Evolutionary conservation across 2,113 vertebrate species (phyloP).

Genomic region (Origma solitaria): DNA sequence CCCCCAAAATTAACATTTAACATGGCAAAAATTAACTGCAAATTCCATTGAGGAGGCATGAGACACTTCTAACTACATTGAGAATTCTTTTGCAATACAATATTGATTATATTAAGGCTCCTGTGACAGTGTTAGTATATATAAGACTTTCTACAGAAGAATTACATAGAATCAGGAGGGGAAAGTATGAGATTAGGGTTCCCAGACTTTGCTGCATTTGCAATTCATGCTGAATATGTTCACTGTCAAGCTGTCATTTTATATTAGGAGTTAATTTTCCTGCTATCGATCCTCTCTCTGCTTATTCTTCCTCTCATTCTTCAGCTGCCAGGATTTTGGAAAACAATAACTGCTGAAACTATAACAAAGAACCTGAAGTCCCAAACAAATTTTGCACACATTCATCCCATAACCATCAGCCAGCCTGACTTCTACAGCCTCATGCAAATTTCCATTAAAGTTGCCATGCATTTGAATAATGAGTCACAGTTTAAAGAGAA

Average conservation of each 20-base stretch:
- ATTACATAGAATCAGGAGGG: background rate
- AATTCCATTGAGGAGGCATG: background rate
- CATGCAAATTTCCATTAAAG: background rate
- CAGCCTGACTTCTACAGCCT: background rate
- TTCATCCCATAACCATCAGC: background rate
- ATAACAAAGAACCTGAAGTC: background rate
- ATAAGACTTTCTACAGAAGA: background rate
- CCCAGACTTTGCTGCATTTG: background rate
- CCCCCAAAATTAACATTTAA: background rate
- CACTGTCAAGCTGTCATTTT: constrained; percentile 35
- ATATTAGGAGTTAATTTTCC: constrained; percentile 37
- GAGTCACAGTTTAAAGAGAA: background rate
- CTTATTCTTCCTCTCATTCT: constrained; percentile 12
- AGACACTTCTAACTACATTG: background rate
- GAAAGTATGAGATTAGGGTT: background rate
- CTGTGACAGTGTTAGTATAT: background rate
- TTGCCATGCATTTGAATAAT: background rate
- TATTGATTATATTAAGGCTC: background rate
- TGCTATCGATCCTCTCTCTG: constrained; percentile 16
- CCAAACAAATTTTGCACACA: background rate
- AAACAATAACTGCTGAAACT: background rate
- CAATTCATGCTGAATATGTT: background rate
- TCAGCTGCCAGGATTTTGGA: background rate
- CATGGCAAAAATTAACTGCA: background rate
- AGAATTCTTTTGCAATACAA: background rate